A percentile compares a stretch with the other conserved stretches of the same genome.
Evolutionary conservation across 2,797 vertebrate species (phyloP).

Genomic region (Anas flavirostris): DNA sequence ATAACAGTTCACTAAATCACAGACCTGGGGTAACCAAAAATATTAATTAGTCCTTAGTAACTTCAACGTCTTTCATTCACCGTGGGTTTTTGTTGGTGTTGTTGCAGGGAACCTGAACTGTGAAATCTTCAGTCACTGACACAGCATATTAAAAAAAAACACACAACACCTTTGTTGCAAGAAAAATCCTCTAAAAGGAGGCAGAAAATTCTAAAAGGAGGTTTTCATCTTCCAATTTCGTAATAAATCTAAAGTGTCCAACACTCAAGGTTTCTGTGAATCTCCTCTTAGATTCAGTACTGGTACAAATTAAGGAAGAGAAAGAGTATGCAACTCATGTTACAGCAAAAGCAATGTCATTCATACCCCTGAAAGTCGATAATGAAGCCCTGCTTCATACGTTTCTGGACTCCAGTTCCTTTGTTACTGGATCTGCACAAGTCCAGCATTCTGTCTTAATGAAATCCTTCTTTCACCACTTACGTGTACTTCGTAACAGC

Average conservation of each 20-base stretch:
- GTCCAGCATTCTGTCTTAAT: neutral
- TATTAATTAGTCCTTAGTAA: neutral
- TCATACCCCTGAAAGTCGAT: neutral
- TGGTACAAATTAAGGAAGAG: neutral
- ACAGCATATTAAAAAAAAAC: neutral
- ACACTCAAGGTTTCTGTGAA: neutral
- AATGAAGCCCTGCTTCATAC: neutral
- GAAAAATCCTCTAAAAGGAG: neutral
- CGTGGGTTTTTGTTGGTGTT: neutral
- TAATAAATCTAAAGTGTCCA: neutral
- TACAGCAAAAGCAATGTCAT: neutral
- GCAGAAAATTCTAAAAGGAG: neutral
- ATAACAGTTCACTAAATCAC: neutral
- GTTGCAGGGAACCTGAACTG: neutral
- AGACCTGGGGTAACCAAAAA: neutral
- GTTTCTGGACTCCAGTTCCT: neutral
- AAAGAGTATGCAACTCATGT: neutral
- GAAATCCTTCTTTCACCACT: neutral
- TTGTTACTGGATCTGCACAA: neutral
- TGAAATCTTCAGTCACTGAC: neutral
- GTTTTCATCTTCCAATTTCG: neutral
- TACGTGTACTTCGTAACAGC: neutral
- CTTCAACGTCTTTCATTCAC: neutral
- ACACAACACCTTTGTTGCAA: neutral
- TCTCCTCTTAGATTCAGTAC: neutral